Base-by-base conservation (phyloP, 2,113 vertebrate genomes). In the Thunnus thynnus region DNA sequence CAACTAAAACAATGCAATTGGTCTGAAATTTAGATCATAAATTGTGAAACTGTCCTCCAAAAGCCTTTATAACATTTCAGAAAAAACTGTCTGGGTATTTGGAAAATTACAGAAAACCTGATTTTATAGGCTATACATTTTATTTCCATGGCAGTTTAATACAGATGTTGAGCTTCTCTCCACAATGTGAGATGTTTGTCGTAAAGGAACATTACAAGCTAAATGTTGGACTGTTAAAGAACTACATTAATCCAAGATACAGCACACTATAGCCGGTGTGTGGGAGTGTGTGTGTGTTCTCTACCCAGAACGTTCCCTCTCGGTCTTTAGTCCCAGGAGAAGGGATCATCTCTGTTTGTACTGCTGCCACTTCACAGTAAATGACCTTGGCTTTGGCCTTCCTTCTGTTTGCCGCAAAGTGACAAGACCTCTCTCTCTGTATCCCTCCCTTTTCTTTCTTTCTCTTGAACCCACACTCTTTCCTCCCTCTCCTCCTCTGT, bases 331-430 rank as follows among this genome's bases (percentile, higher is more conserved):
- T 90, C 86, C 74, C 88, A 58, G 58, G 88, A 88, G 89, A 87
- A 5, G 36, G 62, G 69, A 79, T 88, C 55, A 82, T 83, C 69
- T 84, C 62, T 83, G 80, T 85, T 90, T 89, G 76, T 70, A n/a
- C 85, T 83, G 87, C 78, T 82, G 57, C 68, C 68, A 78, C 78
- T 83, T 90, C 50, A 84, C 72, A 72, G 76, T 83, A 60, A 72
- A 68, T 79, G 85, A 91, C 91, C 90, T 94, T 89, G 78, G 65
- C 85, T 81, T 64, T 14, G 25, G 57, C 62, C 71, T 80, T 61
- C 52, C 71, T 32, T 60, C 64, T 77, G 68, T 87, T 84, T 82
- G 78, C 72, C 16, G 51, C 84, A 83, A 78, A 82, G 62, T 85
- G 84, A 87, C 76, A 72, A 44, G 50, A 75, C 44, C 73, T 56